Evolutionary conservation across 2,113 vertebrate species (phyloP).

Genomic region (Neogobius melanostomus): DNA sequence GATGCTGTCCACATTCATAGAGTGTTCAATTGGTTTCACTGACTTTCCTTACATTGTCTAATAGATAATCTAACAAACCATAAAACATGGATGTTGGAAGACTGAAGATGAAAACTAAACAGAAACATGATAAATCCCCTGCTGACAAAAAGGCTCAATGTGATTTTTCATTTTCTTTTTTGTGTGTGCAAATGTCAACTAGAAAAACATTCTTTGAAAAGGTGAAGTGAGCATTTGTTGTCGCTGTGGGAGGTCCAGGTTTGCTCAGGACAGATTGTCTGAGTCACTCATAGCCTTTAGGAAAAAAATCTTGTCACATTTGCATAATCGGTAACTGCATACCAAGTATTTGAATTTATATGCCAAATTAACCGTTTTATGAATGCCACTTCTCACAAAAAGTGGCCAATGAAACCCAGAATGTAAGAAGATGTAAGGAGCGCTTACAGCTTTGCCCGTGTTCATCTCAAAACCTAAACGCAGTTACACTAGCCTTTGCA

Average conservation of each 20-base stretch:
- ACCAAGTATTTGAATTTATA: too few relatives aligned
- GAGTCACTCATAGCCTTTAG: slow-evolving; percentile 1
- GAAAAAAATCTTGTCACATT: neutral
- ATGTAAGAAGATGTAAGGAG: too few relatives aligned
- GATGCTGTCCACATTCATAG: neutral
- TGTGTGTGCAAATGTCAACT: slow-evolving; percentile 27
- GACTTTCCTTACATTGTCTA: neutral
- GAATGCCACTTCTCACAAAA: too few relatives aligned
- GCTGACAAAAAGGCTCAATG: slow-evolving; percentile 7
- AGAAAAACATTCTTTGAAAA: neutral
- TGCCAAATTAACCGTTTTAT: too few relatives aligned
- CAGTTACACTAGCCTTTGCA: too few relatives aligned
- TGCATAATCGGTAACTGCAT: neutral
- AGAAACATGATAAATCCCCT: neutral
- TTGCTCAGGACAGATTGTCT: slow-evolving; percentile 19
- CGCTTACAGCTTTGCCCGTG: too few relatives aligned
- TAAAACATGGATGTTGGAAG: neutral
- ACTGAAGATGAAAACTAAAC: neutral
- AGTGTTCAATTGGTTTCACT: slow-evolving; percentile 2
- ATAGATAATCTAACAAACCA: neutral
- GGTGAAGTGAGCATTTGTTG: slow-evolving; percentile 31
- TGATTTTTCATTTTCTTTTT: slow-evolving; percentile 1
- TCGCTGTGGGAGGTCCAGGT: slow-evolving; percentile 29
- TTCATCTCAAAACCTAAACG: too few relatives aligned
- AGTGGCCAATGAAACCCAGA: too few relatives aligned